A percentile compares a stretch with the other conserved stretches of the same genome.
Evolutionary conservation across 2,113 vertebrate species (phyloP).

Genomic region (Cranoglanis bouderius): DNA sequence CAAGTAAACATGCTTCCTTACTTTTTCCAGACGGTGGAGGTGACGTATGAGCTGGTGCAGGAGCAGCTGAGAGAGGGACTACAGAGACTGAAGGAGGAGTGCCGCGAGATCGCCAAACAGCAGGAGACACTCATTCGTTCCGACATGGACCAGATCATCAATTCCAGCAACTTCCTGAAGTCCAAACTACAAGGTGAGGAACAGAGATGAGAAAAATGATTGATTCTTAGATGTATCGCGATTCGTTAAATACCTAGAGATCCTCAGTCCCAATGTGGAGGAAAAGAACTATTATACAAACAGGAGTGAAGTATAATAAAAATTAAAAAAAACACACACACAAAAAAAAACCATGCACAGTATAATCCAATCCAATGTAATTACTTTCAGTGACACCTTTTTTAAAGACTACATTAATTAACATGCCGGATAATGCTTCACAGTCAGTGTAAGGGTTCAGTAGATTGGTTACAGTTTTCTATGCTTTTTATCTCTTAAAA

Average conservation of each 20-base stretch:
- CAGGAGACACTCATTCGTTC: constrained; percentile 85
- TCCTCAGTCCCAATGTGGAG: background rate
- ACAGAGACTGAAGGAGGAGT: constrained; percentile 79
- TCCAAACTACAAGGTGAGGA: constrained; percentile 85
- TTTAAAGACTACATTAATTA: background rate
- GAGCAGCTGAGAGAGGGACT: constrained; percentile 78
- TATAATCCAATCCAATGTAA: background rate
- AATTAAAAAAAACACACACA: too few relatives aligned
- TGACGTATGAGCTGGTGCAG: constrained; percentile 79
- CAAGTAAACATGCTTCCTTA: background rate
- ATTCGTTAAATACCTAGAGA: background rate
- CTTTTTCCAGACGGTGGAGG: constrained; percentile 77
- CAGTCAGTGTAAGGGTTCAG: background rate
- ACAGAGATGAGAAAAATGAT: background rate
- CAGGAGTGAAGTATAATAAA: background rate
- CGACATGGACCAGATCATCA: constrained; percentile 88
- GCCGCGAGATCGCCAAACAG: constrained; percentile 72
- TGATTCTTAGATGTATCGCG: background rate
- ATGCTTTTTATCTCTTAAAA: background rate
- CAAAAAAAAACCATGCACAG: background rate
- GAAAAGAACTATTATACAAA: background rate
- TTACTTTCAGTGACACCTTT: background rate
- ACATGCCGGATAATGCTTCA: background rate
- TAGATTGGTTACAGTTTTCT: background rate
- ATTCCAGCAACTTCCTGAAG: constrained; percentile 82